Base-by-base conservation (phyloP, 2,888 invertebrate genomes). In the Acanthosepion pharaonis region DNA sequence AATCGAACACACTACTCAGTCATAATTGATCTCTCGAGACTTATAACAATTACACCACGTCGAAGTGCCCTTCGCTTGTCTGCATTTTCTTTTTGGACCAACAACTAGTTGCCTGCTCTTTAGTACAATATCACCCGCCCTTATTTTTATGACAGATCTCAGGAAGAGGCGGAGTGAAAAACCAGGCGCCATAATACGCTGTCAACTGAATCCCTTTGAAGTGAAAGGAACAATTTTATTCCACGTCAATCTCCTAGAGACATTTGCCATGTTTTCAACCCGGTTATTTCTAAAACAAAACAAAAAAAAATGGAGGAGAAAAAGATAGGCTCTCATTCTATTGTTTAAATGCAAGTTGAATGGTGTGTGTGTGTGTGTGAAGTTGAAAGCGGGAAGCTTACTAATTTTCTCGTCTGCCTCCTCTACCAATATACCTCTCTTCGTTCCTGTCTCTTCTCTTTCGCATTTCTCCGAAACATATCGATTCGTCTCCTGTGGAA, bases 181-280 rank as follows among this genome's bases (percentile, higher is more conserved):
- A 78, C 33, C n/a, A 33, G 78, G 33, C n/a, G n/a, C 78, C 78
- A 78, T 78, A 78, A 78, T 78, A 78, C 78, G 11, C 78, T 78
- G 78, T 78, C 78, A 78, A 78, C 78, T 78, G 78, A 78, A 78
- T 33, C 78, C 9, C 78, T 78, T 78, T 78, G 78, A 78, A 78
- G 78, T 78, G 78, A 78, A 78, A 15, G 18, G 78, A 78, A 78
- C 78, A 78, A 78, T 78, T 78, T 78, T 78, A 78, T 78, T 78
- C 78, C 78, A 78, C 78, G 78, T 78, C 78, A 78, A 78, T 78
- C 78, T 78, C 11, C n/a, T 33, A n/a, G 78, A n/a, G 78, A 33
- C 78, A n/a, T 78, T 78, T 78, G 78, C 78, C 78, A 33, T 78
- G 78, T 78, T 78, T 78, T 78, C 78, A n/a, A 33, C n/a, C n/a